A percentile compares a stretch with the other conserved stretches of the same genome.
These are phyloP conservation scores for Drosophila azteca DNA, from an alignment of 1,140 invertebrate genomes.

Conservation along the genomic window DNA sequence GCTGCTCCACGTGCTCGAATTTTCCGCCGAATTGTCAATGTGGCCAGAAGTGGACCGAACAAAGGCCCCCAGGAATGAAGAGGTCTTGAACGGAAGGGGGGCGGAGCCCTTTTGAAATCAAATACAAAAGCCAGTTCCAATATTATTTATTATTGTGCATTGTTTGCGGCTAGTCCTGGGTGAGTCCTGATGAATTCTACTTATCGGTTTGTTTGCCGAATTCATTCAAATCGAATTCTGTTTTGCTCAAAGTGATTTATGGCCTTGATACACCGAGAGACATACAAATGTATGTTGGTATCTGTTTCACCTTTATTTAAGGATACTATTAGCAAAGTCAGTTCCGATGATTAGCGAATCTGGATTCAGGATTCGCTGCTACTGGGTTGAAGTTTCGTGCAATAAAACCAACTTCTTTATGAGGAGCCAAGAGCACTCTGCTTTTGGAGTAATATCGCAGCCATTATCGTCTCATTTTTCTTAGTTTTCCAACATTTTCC, in stretches of 20 bases:
- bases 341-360: constrained; percentile 38
- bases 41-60: constrained; percentile 47
- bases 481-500: constrained; percentile 61
- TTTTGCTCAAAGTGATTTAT: constrained; percentile 47
- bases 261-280: background rate
- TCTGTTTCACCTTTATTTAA: constrained; percentile 21
- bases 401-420: constrained; percentile 60
- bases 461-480: constrained; percentile 77
- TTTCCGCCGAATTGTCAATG: constrained; percentile 38
- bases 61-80: constrained; percentile 23
- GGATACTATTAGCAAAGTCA: constrained; percentile 14
- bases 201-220: constrained; percentile 38
- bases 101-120: constrained; percentile 58
- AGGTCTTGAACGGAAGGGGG: constrained; percentile 17
- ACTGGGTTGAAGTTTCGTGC: constrained; percentile 30
- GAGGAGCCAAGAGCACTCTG: constrained; percentile 43
- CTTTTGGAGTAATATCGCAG: constrained; percentile 57
- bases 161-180: constrained; percentile 23
- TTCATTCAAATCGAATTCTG: constrained; percentile 35
- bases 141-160: constrained; percentile 73
- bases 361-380: constrained; percentile 7
- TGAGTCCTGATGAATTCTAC: constrained; percentile 28
- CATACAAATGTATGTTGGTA: background rate
- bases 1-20: constrained; percentile 51
- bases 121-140: constrained; percentile 57